These are phyloP conservation scores for Odontophorus gujanensis DNA, from an alignment of 2,113 vertebrate species.

Conservation along the genomic window DNA sequence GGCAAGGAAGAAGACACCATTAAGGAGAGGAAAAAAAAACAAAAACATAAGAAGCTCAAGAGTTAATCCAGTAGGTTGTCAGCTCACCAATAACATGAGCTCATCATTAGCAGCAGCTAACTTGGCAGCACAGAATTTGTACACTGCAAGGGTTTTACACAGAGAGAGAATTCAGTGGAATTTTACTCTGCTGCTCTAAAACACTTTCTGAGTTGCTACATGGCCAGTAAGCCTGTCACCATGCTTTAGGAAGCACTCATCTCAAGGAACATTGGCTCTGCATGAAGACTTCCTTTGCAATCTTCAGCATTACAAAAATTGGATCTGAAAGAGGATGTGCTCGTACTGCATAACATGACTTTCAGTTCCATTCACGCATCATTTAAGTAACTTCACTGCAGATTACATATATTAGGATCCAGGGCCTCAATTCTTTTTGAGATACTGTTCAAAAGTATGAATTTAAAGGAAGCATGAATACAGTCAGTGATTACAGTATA, in stretches of 20 bases:
- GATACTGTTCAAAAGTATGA: neutral
- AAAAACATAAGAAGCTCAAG: neutral
- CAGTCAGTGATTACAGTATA: neutral
- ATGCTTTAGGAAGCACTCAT: neutral
- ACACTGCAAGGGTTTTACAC: neutral
- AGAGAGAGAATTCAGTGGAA: neutral
- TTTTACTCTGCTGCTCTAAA: neutral
- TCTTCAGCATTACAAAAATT: slow-evolving; percentile 12
- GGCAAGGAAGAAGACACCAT: neutral
- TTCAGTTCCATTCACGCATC: neutral
- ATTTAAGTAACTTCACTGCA: neutral
- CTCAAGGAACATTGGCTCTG: neutral
- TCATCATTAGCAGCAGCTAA: neutral
- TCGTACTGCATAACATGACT: neutral
- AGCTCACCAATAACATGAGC: neutral
- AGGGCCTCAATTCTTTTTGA: neutral
- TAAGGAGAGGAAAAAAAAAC: neutral
- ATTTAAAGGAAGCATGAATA: neutral
- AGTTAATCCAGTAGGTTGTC: neutral
- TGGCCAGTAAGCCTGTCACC: slow-evolving; percentile 19
- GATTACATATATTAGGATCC: neutral
- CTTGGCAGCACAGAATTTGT: neutral
- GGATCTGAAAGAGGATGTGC: slow-evolving; percentile 1
- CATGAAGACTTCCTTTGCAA: neutral
- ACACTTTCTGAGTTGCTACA: neutral